Evolutionary conservation across 2,797 vertebrate species (phyloP).

Genomic region (Smutsia gigantea): DNA sequence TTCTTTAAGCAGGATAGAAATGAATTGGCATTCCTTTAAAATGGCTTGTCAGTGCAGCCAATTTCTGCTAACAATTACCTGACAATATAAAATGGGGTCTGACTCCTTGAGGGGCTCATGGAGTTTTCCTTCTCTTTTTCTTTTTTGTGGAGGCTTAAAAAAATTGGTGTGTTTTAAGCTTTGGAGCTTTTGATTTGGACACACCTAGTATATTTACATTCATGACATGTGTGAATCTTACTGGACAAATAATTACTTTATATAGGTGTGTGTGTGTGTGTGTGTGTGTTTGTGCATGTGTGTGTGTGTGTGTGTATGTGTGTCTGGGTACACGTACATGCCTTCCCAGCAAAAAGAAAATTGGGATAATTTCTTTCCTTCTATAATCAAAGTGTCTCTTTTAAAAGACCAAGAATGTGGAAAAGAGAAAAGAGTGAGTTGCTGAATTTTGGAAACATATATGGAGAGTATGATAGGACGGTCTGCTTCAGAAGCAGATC

Average conservation of each 20-base stretch:
- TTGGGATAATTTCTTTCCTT: background rate
- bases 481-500: background rate
- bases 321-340: rapidly evolving
- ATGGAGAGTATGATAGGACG: background rate
- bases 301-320: background rate
- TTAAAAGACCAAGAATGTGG: background rate
- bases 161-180: rapidly evolving
- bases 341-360: background rate
- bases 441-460: background rate
- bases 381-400: background rate
- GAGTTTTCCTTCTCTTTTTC: background rate
- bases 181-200: background rate
- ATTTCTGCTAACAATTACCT: slow-evolving; percentile 72
- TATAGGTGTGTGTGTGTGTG: background rate
- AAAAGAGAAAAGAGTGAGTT: background rate
- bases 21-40: slow-evolving; percentile 71
- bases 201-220: background rate
- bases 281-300: background rate
- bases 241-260: background rate
- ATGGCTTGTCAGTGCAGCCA: slow-evolving; percentile 59
- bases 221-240: background rate
- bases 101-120: background rate
- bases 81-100: background rate
- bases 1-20: slow-evolving; percentile 42
- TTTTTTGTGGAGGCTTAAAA: background rate